A percentile compares a stretch with the other conserved stretches of the same genome.
These are phyloP conservation scores for Drosophila macrothrix DNA, from an alignment of 2,888 invertebrate genomes.

Conservation along the genomic window DNA sequence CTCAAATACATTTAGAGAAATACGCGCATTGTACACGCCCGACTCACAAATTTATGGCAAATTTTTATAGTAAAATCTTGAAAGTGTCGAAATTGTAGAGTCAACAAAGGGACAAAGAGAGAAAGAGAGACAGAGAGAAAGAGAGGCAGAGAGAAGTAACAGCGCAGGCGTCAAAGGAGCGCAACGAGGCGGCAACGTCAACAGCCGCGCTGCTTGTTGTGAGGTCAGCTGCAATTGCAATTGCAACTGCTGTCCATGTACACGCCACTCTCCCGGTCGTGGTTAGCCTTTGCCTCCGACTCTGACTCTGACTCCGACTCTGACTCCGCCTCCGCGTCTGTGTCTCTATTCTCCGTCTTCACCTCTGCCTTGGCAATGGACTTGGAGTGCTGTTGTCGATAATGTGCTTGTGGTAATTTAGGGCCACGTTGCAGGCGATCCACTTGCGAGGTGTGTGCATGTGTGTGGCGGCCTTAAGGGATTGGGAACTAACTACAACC, in stretches of 20 bases:
- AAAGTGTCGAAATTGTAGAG: constrained; percentile 75
- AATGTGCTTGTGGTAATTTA: constrained; percentile 72
- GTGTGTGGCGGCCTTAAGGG: constrained; percentile 24
- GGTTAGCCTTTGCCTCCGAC: constrained; percentile 37
- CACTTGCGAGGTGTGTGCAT: constrained; percentile 8
- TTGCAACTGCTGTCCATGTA: constrained; percentile 56
- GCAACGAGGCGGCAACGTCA: constrained; percentile 62
- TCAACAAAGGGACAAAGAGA: constrained; percentile 16
- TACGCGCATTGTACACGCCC: constrained; percentile 23
- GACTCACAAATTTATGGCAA: constrained; percentile 75
- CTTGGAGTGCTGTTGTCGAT: constrained; percentile 63
- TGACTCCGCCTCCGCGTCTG: background rate
- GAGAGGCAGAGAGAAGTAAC: background rate
- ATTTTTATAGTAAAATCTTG: constrained; percentile 78
- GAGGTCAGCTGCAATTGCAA: constrained; percentile 45
- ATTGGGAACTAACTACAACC: constrained; percentile 5
- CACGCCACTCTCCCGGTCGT: constrained; percentile 50
- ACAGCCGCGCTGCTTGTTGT: constrained; percentile 46
- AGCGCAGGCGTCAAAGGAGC: constrained; percentile 53
- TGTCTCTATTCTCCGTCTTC: constrained; percentile 6
- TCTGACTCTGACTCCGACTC: constrained; percentile 1
- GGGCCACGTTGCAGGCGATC: constrained; percentile 64
- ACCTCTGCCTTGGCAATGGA: constrained; percentile 22
- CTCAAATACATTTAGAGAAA: constrained; percentile 61
- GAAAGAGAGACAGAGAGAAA: constrained; percentile 4